Base-by-base conservation (phyloP, 2,113 vertebrate genomes). In the Hystrix brachyura region DNA sequence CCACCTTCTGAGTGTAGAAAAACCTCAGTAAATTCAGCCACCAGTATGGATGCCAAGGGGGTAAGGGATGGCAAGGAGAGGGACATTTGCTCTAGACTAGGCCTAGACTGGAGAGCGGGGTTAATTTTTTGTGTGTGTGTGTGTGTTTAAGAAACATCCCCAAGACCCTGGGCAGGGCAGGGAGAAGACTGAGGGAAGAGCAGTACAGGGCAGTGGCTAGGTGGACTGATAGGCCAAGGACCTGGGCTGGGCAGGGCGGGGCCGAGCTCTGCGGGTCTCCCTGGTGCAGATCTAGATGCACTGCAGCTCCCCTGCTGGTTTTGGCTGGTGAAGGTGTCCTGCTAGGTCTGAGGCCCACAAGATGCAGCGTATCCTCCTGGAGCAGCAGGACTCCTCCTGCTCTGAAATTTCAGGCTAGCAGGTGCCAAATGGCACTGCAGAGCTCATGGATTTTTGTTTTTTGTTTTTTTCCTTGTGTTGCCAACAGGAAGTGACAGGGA, bases 111-210 rank as follows among this genome's bases (percentile, higher is more conserved):
- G 78, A 71, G n/a, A 57, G 13, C 4, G 1, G 34, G 46, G 29
- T 67, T 27, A 18, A n/a, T 29, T n/a, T n/a, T n/a, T n/a, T n/a
- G n/a, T n/a, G n/a, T n/a, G n/a, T n/a, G n/a, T n/a, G n/a, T n/a
- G n/a, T n/a, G 32, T 76, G 27, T 84, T 57, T 85, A 91, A 38
- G 74, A 67, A 91, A 92, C 94, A 85, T 57, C 29, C 23, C n/a
- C 78, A 74, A 76, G 25, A 60, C 55, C 71, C 60, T 94, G 62
- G 57, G 18, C 51, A 60, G 59, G 57, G 57, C 51, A 83, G 29
- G 27, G 34, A 91, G 67, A 72, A 62, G 67, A 9, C 53, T 51
- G 46, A 69, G 38, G 19, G 43, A 48, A 38, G 57, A 25, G 46
- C 1, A n/a, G 17, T 12, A 15, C 0, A 74, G 57, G 67, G 23